These are phyloP conservation scores for Trachops cirrhosus DNA, from an alignment of 2,797 vertebrate genomes.

Conservation along the genomic window DNA sequence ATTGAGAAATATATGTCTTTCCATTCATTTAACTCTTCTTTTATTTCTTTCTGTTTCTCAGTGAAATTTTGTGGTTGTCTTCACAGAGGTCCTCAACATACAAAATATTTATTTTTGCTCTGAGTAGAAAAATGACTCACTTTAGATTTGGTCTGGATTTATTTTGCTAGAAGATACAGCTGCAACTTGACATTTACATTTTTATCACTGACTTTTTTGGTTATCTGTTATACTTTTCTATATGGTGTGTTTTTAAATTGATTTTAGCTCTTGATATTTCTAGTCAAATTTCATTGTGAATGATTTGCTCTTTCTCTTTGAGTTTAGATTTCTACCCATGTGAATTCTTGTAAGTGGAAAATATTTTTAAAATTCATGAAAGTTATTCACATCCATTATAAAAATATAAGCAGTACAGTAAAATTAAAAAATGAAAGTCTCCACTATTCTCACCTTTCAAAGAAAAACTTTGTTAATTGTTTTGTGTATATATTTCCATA, in stretches of 20 bases:
- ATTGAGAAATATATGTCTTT: background rate
- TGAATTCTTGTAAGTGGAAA: background rate
- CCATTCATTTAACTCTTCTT: background rate
- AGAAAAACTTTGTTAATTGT: background rate
- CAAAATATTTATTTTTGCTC: background rate
- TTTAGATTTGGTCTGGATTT: background rate
- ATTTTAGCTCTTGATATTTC: background rate
- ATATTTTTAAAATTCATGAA: constrained; percentile 15
- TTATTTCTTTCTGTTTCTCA: background rate
- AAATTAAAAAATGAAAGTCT: background rate
- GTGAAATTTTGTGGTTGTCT: background rate
- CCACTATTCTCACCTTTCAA: background rate
- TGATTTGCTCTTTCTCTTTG: background rate
- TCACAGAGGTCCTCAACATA: background rate
- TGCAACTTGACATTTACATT: background rate
- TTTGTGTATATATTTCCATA: background rate
- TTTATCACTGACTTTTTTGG: background rate
- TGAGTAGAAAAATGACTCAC: constrained; percentile 7
- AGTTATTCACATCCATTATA: background rate
- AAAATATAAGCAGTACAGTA: background rate
- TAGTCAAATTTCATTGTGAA: background rate
- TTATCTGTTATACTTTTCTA: background rate
- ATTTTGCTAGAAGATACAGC: background rate
- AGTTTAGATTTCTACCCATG: background rate
- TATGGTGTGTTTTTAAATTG: background rate